Base-by-base conservation (phyloP, 35 echinoderm and acorn worm species). In the Eucidaris tribuloides region DNA sequence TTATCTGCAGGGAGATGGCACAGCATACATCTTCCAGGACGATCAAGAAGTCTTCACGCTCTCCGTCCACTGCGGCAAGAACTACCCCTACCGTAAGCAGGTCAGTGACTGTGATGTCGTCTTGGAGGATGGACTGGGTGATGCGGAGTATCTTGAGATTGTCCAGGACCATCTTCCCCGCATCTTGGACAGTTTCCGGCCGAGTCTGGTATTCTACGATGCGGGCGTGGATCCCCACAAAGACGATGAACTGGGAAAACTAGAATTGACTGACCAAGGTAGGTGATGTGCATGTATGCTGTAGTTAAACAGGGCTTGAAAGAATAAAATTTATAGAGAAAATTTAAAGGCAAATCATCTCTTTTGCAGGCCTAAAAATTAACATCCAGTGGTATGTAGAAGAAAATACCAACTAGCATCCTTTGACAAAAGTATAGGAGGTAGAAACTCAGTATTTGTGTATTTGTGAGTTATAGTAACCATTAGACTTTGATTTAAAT, bases 1-100 rank as follows among this genome's bases (percentile, higher is more conserved):
- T n/a, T n/a, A n/a, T n/a, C n/a, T n/a, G n/a, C n/a, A 93, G 92
- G 92, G 86, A 17, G 92, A 94, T 74, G 92, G 92, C 17, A 94
- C 86, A 37, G 92, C 86, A 4, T 63, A 83, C 14, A 94, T 94
- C 19, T 94, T 94, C 50, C 58, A 84, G 59, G 46, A 94, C 28
- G 76, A 94, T 50, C 45, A 80, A 0, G 50, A 17, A 0, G 86
- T 94, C 0, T 94, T 94, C 38, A 94, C 92, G 4, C 84, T 94
- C 17, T 94, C 92, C 24, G 61, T 94, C 27, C 92, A 94, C 61
- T 89, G 87, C 41, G 86, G 81, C 46, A 94, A 89, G 62, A 94
- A 94, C 50, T 94, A 84, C 58, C 92, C 92, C 11, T 18, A 82
- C 17, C 46, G 41, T 7, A 89, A 94, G 65, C 81, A 94, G 72